These are phyloP conservation scores for Pardalotus punctatus DNA, from an alignment of 2,113 vertebrate genomes.

Conservation along the genomic window DNA sequence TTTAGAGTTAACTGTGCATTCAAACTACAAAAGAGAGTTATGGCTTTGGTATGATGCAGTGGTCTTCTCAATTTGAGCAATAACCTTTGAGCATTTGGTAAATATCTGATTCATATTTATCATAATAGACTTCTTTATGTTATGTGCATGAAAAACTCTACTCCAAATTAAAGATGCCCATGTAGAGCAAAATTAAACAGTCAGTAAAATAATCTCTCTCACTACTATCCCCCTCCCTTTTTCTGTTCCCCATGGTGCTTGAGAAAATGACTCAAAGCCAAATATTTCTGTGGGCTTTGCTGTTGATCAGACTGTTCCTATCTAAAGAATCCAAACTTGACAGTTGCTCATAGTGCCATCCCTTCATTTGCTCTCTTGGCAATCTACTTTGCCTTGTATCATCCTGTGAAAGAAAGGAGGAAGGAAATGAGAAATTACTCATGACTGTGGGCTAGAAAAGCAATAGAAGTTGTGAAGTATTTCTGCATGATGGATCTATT, in stretches of 20 bases:
- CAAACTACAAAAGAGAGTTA: neutral
- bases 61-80: neutral
- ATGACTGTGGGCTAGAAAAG: conserved; percentile 24
- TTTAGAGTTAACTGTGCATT: neutral
- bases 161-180: neutral
- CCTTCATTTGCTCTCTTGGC: conserved; percentile 58
- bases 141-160: neutral
- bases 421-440: conserved; percentile 52
- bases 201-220: neutral
- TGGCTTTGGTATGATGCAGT: neutral
- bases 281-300: conserved; percentile 50
- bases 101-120: neutral
- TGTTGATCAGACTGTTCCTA: conserved; percentile 60
- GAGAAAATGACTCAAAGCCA: conserved; percentile 35
- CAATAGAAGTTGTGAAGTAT: neutral
- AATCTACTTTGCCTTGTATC: conserved; percentile 51
- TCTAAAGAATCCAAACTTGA: conserved; percentile 43
- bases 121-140: neutral
- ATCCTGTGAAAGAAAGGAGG: conserved; percentile 58
- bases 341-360: conserved; percentile 58
- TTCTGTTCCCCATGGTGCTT: neutral
- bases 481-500: neutral
- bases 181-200: neutral
- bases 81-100: neutral
- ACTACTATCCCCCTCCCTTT: neutral